Percentiles rank a stretch among this genome's conserved stretches.
Conservation (phyloP, 2,113 vertebrate species). For the Xenopus tropicalis region DNA sequence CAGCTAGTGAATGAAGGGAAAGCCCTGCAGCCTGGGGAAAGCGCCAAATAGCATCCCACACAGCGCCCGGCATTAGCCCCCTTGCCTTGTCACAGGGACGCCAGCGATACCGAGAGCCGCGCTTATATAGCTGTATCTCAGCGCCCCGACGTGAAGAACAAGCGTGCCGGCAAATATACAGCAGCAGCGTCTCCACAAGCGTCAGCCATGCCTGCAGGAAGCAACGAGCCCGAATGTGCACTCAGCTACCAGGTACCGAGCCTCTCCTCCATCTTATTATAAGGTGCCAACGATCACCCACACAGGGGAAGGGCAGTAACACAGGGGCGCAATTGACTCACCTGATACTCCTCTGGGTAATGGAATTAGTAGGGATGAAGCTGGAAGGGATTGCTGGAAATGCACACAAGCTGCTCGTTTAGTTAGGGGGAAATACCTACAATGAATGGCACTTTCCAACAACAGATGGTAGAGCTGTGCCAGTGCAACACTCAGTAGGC, state of each 20-base stretch:
- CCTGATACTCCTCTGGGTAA: not conserved
- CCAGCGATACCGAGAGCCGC: no score
- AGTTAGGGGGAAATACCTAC: no score
- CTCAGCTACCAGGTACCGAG: conserved; percentile 79
- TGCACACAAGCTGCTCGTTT: no score
- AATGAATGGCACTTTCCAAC: no score
- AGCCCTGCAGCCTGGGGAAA: not conserved
- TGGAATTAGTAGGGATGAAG: not conserved
- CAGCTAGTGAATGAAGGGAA: not conserved
- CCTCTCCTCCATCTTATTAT: not conserved
- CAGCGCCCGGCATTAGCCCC: not conserved
- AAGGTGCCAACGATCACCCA: not conserved
- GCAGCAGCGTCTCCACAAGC: conserved; percentile 25
- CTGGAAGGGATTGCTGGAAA: no score
- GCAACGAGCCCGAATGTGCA: conserved; percentile 70
- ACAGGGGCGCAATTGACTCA: conserved; percentile 39
- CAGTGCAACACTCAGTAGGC: no score
- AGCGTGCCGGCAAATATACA: conserved; percentile 3
- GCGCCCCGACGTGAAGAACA: not conserved
- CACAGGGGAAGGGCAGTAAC: conserved; percentile 3
- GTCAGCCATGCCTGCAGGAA: conserved; percentile 66
- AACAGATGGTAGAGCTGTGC: no score
- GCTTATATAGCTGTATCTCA: no score
- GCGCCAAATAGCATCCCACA: not conserved
- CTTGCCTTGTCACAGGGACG: not conserved